Percentiles rank a stretch among this genome's conserved stretches.
These are phyloP conservation scores for Aldabrachelys gigantea DNA, from an alignment of 2,113 vertebrate genomes.

Conservation along the genomic window DNA sequence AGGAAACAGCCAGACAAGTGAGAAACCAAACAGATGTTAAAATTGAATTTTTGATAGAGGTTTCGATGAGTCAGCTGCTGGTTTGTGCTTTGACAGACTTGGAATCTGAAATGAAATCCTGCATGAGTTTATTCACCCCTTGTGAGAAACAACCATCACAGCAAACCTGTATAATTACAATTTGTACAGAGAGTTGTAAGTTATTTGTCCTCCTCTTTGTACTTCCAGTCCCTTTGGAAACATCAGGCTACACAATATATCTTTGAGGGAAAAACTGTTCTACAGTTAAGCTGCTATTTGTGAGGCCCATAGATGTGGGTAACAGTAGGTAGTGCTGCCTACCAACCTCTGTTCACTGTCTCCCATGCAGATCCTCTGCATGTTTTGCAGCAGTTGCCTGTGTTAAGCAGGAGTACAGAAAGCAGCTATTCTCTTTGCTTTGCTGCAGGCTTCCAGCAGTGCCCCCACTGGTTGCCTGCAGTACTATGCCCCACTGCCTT, in stretches of 20 bases:
- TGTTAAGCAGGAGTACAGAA: neutral
- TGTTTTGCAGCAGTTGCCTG: constrained; percentile 7
- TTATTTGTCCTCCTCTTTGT: neutral
- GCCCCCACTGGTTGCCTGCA: neutral
- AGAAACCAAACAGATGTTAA: constrained; percentile 56
- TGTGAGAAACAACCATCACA: constrained; percentile 20
- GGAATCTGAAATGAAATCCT: constrained; percentile 22
- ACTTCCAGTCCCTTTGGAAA: constrained; percentile 22
- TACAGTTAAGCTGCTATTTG: constrained; percentile 15
- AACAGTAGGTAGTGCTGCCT: constrained; percentile 31
- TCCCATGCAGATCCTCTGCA: constrained; percentile 6
- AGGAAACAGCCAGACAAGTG: constrained; percentile 42
- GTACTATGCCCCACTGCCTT: neutral
- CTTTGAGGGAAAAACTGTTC: constrained; percentile 17
- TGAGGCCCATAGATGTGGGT: constrained; percentile 23
- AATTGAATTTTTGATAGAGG: constrained; percentile 63
- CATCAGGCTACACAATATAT: constrained; percentile 7
- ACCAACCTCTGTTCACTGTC: neutral
- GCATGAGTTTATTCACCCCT: constrained; percentile 11
- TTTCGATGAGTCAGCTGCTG: constrained; percentile 54
- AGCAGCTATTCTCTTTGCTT: neutral
- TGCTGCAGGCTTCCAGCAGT: neutral
- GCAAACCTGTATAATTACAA: neutral
- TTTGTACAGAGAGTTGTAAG: constrained; percentile 16
- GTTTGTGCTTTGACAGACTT: constrained; percentile 17